These are phyloP conservation scores for Daubentonia madagascariensis DNA, from an alignment of 2,113 vertebrate species.

Conservation along the genomic window DNA sequence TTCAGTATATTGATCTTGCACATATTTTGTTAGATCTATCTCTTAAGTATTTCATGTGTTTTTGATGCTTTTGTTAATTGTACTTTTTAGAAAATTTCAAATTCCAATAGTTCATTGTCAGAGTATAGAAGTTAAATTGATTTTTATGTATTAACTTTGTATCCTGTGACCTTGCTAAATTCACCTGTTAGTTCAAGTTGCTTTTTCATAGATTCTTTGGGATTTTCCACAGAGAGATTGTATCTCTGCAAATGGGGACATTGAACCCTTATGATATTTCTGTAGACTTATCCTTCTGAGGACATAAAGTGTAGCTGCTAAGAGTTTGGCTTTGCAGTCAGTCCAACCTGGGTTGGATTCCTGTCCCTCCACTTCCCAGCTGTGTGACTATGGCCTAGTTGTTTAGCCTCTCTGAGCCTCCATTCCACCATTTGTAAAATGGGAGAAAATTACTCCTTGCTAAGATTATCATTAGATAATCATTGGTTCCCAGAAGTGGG, in stretches of 20 bases:
- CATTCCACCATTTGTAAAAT: background rate
- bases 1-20: background rate
- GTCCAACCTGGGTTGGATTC: background rate
- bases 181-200: background rate
- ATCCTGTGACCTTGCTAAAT: background rate
- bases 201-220: background rate
- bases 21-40: background rate
- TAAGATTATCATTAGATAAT: background rate
- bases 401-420: background rate
- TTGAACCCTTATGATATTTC: background rate
- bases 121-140: background rate
- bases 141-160: background rate
- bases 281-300: background rate
- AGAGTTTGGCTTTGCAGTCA: background rate
- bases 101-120: background rate
- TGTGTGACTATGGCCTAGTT: background rate
- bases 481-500: background rate
- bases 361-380: background rate
- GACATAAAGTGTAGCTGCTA: background rate
- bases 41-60: background rate
- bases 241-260: background rate
- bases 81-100: background rate
- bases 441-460: background rate
- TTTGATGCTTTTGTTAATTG: background rate
- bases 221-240: background rate